Percentiles rank a stretch among this genome's conserved stretches.
phyloP scores from a whole-genome alignment of 2,113 vertebrate species.

The Acanthochromis polyacanthus region DNA sequence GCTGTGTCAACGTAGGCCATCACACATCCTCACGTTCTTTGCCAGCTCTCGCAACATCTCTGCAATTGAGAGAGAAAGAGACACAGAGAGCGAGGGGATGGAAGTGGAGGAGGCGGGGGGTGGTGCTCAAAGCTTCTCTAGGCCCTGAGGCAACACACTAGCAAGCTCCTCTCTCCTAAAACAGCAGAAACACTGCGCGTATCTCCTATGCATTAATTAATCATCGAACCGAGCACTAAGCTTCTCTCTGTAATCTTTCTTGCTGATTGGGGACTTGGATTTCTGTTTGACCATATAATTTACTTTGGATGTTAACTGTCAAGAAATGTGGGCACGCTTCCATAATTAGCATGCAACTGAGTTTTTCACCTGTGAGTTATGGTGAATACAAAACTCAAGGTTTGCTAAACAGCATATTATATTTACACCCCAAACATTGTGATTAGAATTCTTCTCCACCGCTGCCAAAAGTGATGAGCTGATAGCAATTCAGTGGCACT shows the following conservation, averaged over 20 bases:
- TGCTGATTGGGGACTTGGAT: conserved; percentile 55
- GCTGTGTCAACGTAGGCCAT: conserved; percentile 33
- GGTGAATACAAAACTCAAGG: conserved; percentile 31
- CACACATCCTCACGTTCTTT: conserved; percentile 29
- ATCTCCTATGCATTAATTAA: conserved; percentile 70
- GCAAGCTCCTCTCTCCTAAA: conserved; percentile 48
- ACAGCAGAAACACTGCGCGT: conserved; percentile 51
- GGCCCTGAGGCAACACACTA: conserved; percentile 48
- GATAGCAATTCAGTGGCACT: conserved; percentile 21
- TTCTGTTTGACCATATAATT: conserved; percentile 64
- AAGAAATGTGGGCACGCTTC: conserved; percentile 24
- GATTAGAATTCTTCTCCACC: conserved; percentile 40
- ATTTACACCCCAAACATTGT: conserved; percentile 27
- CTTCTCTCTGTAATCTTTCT: conserved; percentile 60
- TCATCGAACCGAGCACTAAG: conserved; percentile 31
- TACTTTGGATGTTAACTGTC: conserved; percentile 48
- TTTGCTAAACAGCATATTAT: conserved; percentile 28
- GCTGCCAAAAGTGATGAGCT: conserved; percentile 10
- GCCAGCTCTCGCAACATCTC: conserved; percentile 35
- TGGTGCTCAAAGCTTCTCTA: conserved; percentile 60
- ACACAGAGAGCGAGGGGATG: neutral
- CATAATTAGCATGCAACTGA: conserved; percentile 36
- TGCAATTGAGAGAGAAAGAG: conserved; percentile 40
- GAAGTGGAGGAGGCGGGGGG: conserved; percentile 13
- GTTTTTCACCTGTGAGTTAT: conserved; percentile 7